Base-by-base conservation (phyloP, 2,888 invertebrate genomes). In the Lucinisca nassula region DNA sequence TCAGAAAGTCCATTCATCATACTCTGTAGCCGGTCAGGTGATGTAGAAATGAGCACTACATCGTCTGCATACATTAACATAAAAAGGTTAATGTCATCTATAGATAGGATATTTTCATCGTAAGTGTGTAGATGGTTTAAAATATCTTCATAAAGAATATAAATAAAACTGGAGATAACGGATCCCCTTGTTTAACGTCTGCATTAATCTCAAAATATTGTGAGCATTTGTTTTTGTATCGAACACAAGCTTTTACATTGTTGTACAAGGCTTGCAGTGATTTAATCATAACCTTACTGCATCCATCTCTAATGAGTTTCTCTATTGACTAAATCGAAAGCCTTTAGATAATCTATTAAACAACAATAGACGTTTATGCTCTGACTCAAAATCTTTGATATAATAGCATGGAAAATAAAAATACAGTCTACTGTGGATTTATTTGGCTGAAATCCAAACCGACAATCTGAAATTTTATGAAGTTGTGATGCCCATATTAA, bases 341-440 rank as follows among this genome's bases (percentile, higher is more conserved):
- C 35, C 21, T 72, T 72, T 21, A 37, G 37, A 21, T 72, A 72
- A 21, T 72, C 72, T n/a, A 72, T 37, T 37, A 72, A 72, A 12
- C n/a, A n/a, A 21, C 38, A 38, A n/a, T 38, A 72, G 8, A 72
- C 6, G 4, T 72, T 72, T 37, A 37, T 37, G 4, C 40, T 24
- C 4, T n/a, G 3, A 24, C 37, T 14, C 38, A 72, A 30, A 3
- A 24, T 37, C 24, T 72, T 72, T 12, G 72, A 3, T n/a, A 72
- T 72, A n/a, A 72, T 37, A 37, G 72, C n/a, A 35, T 72, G 72
- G 21, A 72, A 37, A 8, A 72, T 72, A 49, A 72, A 72, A 35
- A 81, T 74, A 35, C 51, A 72, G 49, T 81, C 73, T 58, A 81
- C 37, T 21, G 58, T 74, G 2, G 74, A 74, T 17, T 45, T 45